A percentile compares a stretch with the other conserved stretches of the same genome.
phyloP scores from a whole-genome alignment of 1,140 invertebrate genomes.

The Micrasema longulum region DNA sequence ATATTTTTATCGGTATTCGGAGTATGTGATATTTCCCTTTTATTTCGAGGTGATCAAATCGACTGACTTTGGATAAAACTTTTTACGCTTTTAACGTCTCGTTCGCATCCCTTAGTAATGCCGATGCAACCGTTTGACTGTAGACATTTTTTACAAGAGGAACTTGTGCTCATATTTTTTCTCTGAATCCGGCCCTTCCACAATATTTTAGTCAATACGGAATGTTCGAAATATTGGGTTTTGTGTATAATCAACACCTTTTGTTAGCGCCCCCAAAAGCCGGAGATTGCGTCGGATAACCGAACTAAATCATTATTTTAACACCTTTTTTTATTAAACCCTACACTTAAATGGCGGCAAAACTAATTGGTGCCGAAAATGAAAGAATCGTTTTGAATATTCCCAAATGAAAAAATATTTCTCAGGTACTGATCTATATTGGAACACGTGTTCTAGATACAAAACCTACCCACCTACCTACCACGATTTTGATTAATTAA shows the following conservation, averaged over 20 bases:
- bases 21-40: no score
- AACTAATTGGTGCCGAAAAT: constrained; percentile 32
- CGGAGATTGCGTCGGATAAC: constrained; percentile 51
- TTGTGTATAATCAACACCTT: constrained; percentile 48
- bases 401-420: not conserved
- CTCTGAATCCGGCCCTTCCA: constrained; percentile 27
- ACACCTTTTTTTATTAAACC: constrained; percentile 42
- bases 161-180: not conserved
- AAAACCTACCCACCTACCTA: no score
- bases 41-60: not conserved
- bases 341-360: constrained; percentile 26
- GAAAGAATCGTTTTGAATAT: constrained; percentile 9
- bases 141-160: not conserved
- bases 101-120: not conserved
- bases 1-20: no score
- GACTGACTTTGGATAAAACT: not conserved
- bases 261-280: constrained; percentile 26
- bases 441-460: constrained; percentile 27
- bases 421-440: not conserved
- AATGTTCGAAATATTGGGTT: constrained; percentile 38
- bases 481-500: no score
- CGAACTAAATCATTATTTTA: constrained; percentile 44
- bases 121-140: not conserved
- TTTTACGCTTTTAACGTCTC: not conserved
- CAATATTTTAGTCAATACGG: constrained; percentile 22